Conservation (phyloP, 2,888 invertebrate species). For the Tetramorium bicarinatum region DNA sequence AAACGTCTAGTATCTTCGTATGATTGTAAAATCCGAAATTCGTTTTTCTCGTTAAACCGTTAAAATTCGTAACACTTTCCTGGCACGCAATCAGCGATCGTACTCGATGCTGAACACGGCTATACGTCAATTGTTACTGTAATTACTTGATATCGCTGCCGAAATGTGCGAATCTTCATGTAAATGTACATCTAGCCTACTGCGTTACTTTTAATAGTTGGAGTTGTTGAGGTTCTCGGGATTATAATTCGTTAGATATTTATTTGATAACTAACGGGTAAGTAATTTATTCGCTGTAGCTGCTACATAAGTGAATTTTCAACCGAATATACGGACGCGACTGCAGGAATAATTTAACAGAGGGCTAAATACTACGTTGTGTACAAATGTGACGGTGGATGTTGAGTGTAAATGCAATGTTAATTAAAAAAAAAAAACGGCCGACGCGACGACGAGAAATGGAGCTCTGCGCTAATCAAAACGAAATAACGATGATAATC, state of each 20-base stretch:
- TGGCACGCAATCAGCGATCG: slow-evolving; percentile 6
- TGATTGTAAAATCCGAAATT: not conserved
- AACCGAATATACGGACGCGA: slow-evolving; percentile 19
- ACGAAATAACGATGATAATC: slow-evolving; percentile 53
- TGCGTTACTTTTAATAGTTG: slow-evolving; percentile 35
- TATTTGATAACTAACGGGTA: slow-evolving; percentile 26
- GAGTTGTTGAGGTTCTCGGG: slow-evolving; percentile 24
- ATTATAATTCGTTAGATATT: slow-evolving; percentile 39
- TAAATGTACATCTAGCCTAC: slow-evolving; percentile 34
- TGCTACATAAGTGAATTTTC: slow-evolving; percentile 28
- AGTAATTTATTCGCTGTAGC: slow-evolving; percentile 41
- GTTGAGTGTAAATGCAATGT: slow-evolving; percentile 34
- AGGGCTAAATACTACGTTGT: slow-evolving; percentile 51
- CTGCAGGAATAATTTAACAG: slow-evolving; percentile 45
- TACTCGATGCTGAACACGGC: slow-evolving; percentile 15
- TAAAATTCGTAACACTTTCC: slow-evolving; percentile 17
- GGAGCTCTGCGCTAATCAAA: slow-evolving; percentile 56
- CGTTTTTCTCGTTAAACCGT: not conserved
- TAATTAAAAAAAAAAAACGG: slow-evolving; percentile 32
- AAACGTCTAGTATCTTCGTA: not conserved
- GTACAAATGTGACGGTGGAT: slow-evolving; percentile 45
- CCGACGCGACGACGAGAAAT: slow-evolving; percentile 44
- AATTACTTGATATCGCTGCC: slow-evolving; percentile 42
- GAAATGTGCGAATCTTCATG: slow-evolving; percentile 22
- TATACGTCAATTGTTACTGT: slow-evolving; percentile 30